Conservation (phyloP, 2,113 vertebrate species). For the Panthera tigris region DNA sequence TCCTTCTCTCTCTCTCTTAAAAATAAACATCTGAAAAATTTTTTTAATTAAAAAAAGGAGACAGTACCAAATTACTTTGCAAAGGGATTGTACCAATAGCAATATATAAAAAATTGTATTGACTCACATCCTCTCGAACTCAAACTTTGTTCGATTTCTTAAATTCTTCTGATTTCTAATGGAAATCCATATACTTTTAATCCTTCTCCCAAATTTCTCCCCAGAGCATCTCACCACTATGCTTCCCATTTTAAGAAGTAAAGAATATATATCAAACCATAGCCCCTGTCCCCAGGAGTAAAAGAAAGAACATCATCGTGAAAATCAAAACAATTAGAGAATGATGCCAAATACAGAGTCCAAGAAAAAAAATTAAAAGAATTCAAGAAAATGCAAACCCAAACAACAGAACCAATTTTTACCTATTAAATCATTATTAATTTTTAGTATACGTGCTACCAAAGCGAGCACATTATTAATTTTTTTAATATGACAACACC, state of each 20-base stretch:
- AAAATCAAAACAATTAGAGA: constrained; percentile 20
- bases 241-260: neutral
- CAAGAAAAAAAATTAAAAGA: constrained; percentile 22
- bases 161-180: constrained; percentile 2
- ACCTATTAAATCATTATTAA: constrained; percentile 10
- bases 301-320: neutral
- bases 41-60: neutral
- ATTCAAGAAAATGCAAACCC: neutral
- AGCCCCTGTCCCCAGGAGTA: neutral
- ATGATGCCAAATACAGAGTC: neutral
- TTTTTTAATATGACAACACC: neutral
- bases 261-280: neutral
- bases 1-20: too few relatives aligned
- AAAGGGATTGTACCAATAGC: neutral
- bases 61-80: neutral
- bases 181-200: constrained; percentile 8
- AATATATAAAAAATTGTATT: neutral
- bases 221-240: neutral
- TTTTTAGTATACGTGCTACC: neutral
- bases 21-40: too few relatives aligned
- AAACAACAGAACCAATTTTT: constrained; percentile 8
- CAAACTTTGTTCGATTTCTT: constrained; percentile 21
- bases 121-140: neutral
- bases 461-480: neutral
- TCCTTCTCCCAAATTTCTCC: neutral